Base-by-base conservation (phyloP, 2,797 vertebrate species). In the Platyrinchus mystaceus region DNA sequence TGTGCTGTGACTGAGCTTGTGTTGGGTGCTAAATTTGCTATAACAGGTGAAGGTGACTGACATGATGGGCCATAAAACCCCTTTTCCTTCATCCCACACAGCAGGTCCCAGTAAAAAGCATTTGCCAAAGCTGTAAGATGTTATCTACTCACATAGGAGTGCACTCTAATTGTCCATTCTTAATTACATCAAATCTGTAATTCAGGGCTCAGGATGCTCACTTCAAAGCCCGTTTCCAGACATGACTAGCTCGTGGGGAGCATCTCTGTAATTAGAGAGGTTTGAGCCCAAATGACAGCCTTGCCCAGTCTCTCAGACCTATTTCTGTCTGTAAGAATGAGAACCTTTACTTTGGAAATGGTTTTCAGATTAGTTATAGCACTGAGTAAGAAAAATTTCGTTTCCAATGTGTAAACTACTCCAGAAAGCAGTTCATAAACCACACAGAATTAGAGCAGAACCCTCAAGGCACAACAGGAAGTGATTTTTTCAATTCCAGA, bases 221-320 rank as follows among this genome's bases (percentile, higher is more conserved):
- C 91, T 86, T 94, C 91, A 96, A 93, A 96, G 85, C 32, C 28
- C 30, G 21, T 52, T 91, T 87, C 63, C 81, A 93, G 80, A 76
- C 77, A 15, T 5, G 6, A 68, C 50, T 41, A 22, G 62, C 20
- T 43, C 4, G 2, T 14, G 46, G 3, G 8, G 3, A 74, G 89
- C 67, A 47, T 52, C 77, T 87, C 76, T 87, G 6, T 87, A 95
- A 94, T 90, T 93, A 91, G 11, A 75, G 58, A 75, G 30, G n/a
- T 79, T 82, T 82, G 37, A 91, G 78, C 34, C 78, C 46, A 84
- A 78, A 87, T 69, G 34, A 92, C 63, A 89, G 43, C 62, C 66
- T 63, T 85, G 73, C 28, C 56, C 62, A 58, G 63, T 30, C 78
- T 77, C 53, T 43, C 70, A 75, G 58, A 84, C 50, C 52, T 37